These are phyloP conservation scores for Drosophila teissieri DNA, from an alignment of 1,140 invertebrate species.

Conservation along the genomic window DNA sequence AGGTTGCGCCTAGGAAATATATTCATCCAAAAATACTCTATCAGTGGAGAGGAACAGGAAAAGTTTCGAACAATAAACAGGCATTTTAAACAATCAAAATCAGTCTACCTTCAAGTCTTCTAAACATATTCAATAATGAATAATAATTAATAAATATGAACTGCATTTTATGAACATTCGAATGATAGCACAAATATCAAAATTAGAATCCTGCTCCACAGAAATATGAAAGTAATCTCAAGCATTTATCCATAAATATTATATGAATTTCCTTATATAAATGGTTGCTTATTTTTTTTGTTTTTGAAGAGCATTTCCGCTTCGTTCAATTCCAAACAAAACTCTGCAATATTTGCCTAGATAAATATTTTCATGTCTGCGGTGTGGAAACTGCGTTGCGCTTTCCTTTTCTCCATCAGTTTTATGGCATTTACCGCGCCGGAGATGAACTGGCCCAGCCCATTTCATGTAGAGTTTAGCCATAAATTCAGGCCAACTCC, in stretches of 20 bases:
- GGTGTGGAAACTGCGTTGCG: constrained; percentile 59
- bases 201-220: too few relatives aligned
- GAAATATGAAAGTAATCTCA: too few relatives aligned
- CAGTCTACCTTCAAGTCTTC: background rate
- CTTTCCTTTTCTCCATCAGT: constrained; percentile 53
- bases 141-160: background rate
- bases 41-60: constrained; percentile 1
- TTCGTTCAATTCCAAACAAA: background rate
- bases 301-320: constrained; percentile 4
- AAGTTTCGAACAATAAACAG: background rate
- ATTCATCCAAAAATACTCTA: constrained; percentile 48
- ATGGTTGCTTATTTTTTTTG: too few relatives aligned
- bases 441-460: constrained; percentile 24
- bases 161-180: too few relatives aligned
- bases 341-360: constrained; percentile 27
- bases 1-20: constrained; percentile 40
- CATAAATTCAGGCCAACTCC: constrained; percentile 52
- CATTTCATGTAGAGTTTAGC: constrained; percentile 42
- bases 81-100: background rate
- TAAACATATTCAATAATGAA: background rate
- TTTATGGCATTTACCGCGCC: constrained; percentile 47
- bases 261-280: too few relatives aligned
- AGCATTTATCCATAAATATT: too few relatives aligned
- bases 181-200: too few relatives aligned
- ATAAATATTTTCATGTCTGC: constrained; percentile 42